Evolutionary conservation across 2,888 invertebrate genomes (phyloP), one percentile per base, ranked within the genome.

Genomic region (Mamestra brassicae): DNA sequence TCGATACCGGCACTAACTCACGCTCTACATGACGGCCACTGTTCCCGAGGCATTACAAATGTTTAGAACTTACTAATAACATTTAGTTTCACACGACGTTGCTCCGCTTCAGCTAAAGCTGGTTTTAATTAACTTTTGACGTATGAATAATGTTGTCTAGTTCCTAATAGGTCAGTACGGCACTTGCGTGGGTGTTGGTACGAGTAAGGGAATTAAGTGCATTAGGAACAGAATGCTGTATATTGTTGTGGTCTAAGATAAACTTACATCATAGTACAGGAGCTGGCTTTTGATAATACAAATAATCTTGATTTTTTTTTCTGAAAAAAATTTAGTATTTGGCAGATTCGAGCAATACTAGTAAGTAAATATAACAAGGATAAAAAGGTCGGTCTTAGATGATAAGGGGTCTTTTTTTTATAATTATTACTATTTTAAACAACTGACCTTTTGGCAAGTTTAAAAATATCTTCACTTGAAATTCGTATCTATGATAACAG

Each of bases 21-120:
- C 71, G 65, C 60, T 58, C 71, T 50, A 85, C 83, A 80, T 63
- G 80, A 85, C 85, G 80, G 74, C 66, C 76, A 75, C 66, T 77
- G 76, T 76, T 83, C 83, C 80, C 76, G 71, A 66, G 82, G 78
- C 83, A 83, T 82, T 84, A 84, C 73, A 85, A 80, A 76, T 80
- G 83, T 85, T 80, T 73, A 76, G 74, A 82, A 82, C 82, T 82
- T 75, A 74, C 74, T 79, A 84, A 84, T 84, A 71, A 83, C 77
- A 74, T 78, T 84, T 81, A 81, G 70, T 64, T 79, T 78, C 81
- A 71, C 73, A 74, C 72, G 71, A 83, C 68, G 83, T 79, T 73
- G 80, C 76, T 76, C 67, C 71, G 68, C 66, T 83, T 76, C 76
- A 80, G 75, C 63, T 80, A 58, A 69, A 64, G 70, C 71, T 61